These are phyloP conservation scores for Hipposideros larvatus DNA, from an alignment of 2,797 vertebrate species.

Conservation along the genomic window DNA sequence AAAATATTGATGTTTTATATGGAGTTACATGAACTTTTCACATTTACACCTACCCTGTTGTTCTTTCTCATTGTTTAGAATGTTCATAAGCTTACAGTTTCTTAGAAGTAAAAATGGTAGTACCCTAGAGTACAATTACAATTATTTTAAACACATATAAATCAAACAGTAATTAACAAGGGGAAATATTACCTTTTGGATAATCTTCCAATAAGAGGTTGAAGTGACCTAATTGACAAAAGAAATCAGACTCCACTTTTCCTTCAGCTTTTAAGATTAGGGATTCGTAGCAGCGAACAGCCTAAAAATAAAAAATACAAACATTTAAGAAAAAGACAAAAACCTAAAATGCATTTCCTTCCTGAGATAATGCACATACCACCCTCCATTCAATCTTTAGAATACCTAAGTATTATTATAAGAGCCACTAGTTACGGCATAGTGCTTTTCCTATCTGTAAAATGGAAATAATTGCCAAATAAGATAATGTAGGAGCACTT, in stretches of 20 bases:
- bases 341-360: conserved; percentile 40
- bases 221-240: conserved; percentile 99
- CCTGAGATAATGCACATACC: not conserved
- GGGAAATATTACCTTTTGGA: conserved; percentile 94
- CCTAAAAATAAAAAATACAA: conserved; percentile 90
- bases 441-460: conserved; percentile 50
- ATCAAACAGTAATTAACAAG: conserved; percentile 66
- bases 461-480: conserved; percentile 52
- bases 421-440: not conserved
- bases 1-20: conserved; percentile 55
- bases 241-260: conserved; percentile 98
- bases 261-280: conserved; percentile 98
- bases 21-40: conserved; percentile 2
- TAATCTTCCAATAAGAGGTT: conserved; percentile 99
- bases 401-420: conserved; percentile 49
- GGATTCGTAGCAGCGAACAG: conserved; percentile 97
- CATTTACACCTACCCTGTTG: conserved; percentile 23
- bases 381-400: conserved; percentile 51
- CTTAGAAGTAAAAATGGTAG: conserved; percentile 51
- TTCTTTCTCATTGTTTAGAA: conserved; percentile 30
- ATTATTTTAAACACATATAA: conserved; percentile 39
- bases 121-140: not conserved
- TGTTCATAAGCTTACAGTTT: conserved; percentile 51
- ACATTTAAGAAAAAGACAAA: conserved; percentile 78
- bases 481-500: not conserved